Base-by-base conservation (phyloP, 2,113 vertebrate species). In the Ursus arctos region DNA sequence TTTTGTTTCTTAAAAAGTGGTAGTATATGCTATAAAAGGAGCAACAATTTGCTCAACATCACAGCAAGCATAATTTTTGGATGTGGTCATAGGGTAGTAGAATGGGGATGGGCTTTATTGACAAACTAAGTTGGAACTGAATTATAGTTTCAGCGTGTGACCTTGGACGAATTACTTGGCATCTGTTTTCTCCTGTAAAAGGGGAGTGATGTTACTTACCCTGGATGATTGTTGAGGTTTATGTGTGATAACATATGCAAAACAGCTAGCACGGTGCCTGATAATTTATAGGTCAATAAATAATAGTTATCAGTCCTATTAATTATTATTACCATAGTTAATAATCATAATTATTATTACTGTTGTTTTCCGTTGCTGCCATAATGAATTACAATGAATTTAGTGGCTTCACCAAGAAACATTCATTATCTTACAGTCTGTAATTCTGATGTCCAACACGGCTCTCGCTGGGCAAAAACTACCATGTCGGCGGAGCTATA, bases 271-370 rank as follows among this genome's bases (percentile, higher is more conserved):
- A 40, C 2, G 26, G 61, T 55, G 69, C 87, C 77, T 80, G 92
- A 89, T 95, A 69, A 82, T 86, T 71, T 55, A 63, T 88, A 86
- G 72, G 69, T 88, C 86, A 74, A 36, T 92, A 96, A 95, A 88
- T 95, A 96, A 91, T 74, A 72, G 77, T 67, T 83, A 87, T 87
- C 69, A 94, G 63, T 86, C 53, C 93, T 57, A 63, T 47, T 91
- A 33, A 85, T 57, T 94, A 71, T 57, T 87, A 55, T 92, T 80
- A 92, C 80, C 55, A 15, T 63, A 43, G 87, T 63, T 93, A 74
- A 43, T 79, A 79, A 79, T 47, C 31, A 40, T 88, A n/a, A 85
- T 71, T 91, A 59, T 59, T 90, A 57, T 86, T 74, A 86, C 80
- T 51, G 12, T 53, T 49, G 91, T 61, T 94, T 97, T 90, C 88